phyloP scores from a whole-genome alignment of 1,140 invertebrate genomes.

The Drosophila prosaltans region DNA sequence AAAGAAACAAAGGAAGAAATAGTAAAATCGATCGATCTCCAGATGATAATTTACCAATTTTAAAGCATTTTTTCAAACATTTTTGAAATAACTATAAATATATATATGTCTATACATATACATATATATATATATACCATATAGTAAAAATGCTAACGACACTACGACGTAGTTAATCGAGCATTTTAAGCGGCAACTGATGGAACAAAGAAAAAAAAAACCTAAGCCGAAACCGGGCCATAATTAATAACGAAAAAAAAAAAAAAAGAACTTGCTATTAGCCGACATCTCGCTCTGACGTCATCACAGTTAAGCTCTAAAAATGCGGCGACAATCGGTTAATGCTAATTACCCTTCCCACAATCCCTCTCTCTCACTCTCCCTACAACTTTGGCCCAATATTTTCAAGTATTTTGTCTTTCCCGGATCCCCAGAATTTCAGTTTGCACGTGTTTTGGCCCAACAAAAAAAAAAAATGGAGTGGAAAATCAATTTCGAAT shows the following conservation, averaged over 20 bases:
- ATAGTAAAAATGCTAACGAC: constrained; percentile 10
- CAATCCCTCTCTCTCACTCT: background rate
- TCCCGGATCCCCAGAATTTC: constrained; percentile 13
- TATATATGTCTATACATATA: background rate
- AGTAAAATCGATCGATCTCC: too few species aligned
- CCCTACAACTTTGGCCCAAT: too few species aligned
- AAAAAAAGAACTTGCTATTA: constrained; percentile 49
- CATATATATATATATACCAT: too few species aligned
- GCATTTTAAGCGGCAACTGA: constrained; percentile 19
- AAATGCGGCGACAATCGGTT: constrained; percentile 16
- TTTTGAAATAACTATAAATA: background rate
- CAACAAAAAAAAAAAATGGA: too few species aligned
- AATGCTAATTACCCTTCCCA: constrained; percentile 35
- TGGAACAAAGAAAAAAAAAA: constrained; percentile 23
- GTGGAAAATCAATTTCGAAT: too few species aligned
- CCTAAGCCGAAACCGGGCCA: constrained; percentile 32
- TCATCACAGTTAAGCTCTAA: constrained; percentile 14
- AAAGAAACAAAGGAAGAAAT: too few species aligned
- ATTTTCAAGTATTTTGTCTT: too few species aligned
- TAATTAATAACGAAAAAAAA: constrained; percentile 41
- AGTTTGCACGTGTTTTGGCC: constrained; percentile 27
- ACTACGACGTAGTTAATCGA: constrained; percentile 15
- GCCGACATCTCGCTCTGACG: constrained; percentile 21
- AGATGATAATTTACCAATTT: too few species aligned
- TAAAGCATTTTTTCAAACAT: too few species aligned